Evolutionary conservation across 2,888 invertebrate species (phyloP), one percentile per base, ranked within the genome.

Genomic region (Leptopilina syphax): DNA sequence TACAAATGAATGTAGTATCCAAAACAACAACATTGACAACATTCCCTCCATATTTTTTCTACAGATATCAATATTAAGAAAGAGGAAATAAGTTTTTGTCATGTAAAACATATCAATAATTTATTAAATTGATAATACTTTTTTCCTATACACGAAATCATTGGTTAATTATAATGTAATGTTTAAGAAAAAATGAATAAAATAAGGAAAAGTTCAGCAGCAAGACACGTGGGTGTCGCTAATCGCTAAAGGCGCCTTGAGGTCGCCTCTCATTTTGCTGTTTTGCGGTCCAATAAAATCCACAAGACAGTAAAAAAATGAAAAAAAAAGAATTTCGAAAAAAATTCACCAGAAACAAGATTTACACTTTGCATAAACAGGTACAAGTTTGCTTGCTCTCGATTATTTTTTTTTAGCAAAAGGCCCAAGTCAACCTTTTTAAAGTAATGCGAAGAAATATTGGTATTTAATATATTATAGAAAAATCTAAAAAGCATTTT

Each of bases 161-260:
- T 63, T 65, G 79, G 67, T 18, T 50, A 76, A 77, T 65, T 77
- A 65, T 77, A 65, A 12, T 44, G 77, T 50, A 73, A 79, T 76
- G 44, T 3, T 18, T 77, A 70, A 54, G 70, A 67, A 34, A 80
- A 82, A 81, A 44, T 8, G 8, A 44, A 44, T 44, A 70, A 77
- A 76, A 79, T 34, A 77, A 81, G 67, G 78, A 77, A 82, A 81
- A 80, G 81, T 82, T 79, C 82, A 80, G 80, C 79, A 78, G 77
- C 79, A 82, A 83, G 84, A 79, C 79, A 83, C 84, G 88, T 87
- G 83, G 88, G 88, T 78, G 88, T 85, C 77, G 80, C 80, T 87
- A 87, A 88, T 88, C 88, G 86, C 82, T 83, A 80, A 83, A 76
- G 88, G 88, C 88, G 87, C 88, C 87, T 81, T 80, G 80, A 80